Evolutionary conservation across 2,797 vertebrate species (phyloP).

Genomic region (Oreonectes daqikongensis): DNA sequence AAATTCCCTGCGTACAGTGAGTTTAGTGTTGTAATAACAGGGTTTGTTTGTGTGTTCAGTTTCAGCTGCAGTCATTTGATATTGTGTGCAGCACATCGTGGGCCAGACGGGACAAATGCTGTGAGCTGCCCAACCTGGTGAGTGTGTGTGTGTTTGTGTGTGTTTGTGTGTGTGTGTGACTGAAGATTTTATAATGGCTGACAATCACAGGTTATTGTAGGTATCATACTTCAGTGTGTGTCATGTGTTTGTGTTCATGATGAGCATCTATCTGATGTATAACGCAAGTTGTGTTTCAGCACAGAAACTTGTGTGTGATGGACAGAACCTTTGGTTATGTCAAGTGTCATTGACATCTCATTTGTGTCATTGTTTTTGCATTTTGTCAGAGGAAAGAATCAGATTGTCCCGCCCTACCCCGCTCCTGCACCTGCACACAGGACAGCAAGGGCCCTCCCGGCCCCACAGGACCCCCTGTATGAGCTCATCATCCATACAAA

Average conservation of each 20-base stretch:
- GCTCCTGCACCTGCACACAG: slow-evolving; percentile 92
- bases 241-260: neutral
- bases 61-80: slow-evolving; percentile 95
- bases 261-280: neutral
- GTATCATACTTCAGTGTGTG: no score
- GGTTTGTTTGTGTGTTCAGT: slow-evolving; percentile 69
- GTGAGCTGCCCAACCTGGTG: slow-evolving; percentile 93
- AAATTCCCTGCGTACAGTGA: neutral
- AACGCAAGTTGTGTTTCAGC: neutral
- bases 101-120: slow-evolving; percentile 93
- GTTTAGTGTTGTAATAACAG: neutral
- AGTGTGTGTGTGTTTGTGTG: slow-evolving; percentile 12
- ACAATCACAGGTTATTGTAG: no score
- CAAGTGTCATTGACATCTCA: neutral
- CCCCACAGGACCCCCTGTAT: slow-evolving; percentile 88
- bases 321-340: neutral
- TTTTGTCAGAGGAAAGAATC: slow-evolving; percentile 86
- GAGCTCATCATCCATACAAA: slow-evolving; percentile 43
- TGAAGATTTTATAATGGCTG: neutral
- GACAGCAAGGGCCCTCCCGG: slow-evolving; percentile 87
- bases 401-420: slow-evolving; percentile 89
- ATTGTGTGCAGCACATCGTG: slow-evolving; percentile 92
- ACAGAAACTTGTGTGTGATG: neutral
- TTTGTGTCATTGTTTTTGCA: slow-evolving; percentile 12
- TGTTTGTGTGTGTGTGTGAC: neutral